Conservation (phyloP, 2,797 vertebrate genomes). For the Halcyon chelicuti region DNA sequence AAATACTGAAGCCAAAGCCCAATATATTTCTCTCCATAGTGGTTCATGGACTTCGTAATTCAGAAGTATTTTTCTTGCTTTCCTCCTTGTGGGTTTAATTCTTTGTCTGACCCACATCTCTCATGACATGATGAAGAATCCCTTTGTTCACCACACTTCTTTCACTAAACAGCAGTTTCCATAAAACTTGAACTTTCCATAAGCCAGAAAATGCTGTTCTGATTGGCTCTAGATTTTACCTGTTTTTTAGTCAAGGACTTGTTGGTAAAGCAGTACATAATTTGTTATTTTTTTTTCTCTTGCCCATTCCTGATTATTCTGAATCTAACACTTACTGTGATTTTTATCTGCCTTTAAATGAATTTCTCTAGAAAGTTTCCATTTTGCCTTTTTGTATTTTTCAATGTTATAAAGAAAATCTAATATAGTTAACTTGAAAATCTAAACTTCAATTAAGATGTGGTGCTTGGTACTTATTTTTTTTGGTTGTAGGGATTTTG, state of each 20-base stretch:
- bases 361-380: neutral
- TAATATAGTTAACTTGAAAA: neutral
- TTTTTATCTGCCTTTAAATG: neutral
- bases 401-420: neutral
- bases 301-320: accelerated
- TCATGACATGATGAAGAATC: neutral
- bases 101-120: neutral
- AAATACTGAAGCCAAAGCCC: neutral
- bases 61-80: neutral
- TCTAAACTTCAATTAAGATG: neutral
- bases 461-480: accelerated
- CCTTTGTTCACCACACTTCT: accelerated
- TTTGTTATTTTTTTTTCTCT: neutral
- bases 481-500: neutral
- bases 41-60: neutral
- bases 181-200: neutral
- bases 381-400: neutral
- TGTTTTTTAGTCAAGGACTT: neutral
- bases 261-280: neutral
- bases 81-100: neutral
- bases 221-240: accelerated
- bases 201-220: neutral
- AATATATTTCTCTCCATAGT: neutral
- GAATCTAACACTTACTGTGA: neutral
- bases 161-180: neutral